Percentiles rank a stretch among this genome's conserved stretches.
Evolutionary conservation across 2,888 invertebrate genomes (phyloP).

Genomic region (Stegophylla sp.): DNA sequence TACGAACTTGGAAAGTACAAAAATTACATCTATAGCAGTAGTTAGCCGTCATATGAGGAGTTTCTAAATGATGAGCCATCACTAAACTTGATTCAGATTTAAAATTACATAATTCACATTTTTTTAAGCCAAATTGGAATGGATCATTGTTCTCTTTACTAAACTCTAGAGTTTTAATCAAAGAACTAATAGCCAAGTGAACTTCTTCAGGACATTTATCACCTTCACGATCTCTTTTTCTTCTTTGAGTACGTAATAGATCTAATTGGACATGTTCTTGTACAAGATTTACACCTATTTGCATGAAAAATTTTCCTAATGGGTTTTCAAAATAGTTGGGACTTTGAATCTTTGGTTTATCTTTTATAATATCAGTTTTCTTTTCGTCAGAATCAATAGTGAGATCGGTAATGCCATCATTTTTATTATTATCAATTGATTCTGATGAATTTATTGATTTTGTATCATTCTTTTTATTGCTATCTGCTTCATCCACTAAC

Average conservation of each 20-base stretch:
- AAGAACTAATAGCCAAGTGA: slow-evolving; percentile 79
- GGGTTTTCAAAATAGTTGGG: slow-evolving; percentile 84
- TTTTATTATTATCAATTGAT: slow-evolving; percentile 61
- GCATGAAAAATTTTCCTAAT: slow-evolving; percentile 87
- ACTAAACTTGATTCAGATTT: slow-evolving; percentile 84
- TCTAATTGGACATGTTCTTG: slow-evolving; percentile 95
- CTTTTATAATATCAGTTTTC: slow-evolving; percentile 59
- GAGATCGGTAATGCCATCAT: slow-evolving; percentile 54
- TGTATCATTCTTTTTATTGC: slow-evolving; percentile 62
- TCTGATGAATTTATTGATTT: slow-evolving; percentile 60
- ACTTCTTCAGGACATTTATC: slow-evolving; percentile 72
- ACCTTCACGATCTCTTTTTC: slow-evolving; percentile 78
- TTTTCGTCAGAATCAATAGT: slow-evolving; percentile 60
- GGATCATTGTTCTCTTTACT: slow-evolving; percentile 86
- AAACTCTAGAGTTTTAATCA: slow-evolving; percentile 83
- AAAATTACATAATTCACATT: slow-evolving; percentile 88
- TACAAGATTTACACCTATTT: slow-evolving; percentile 87
- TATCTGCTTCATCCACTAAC: slow-evolving; percentile 61
- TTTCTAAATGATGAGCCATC: slow-evolving; percentile 86
- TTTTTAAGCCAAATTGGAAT: slow-evolving; percentile 77
- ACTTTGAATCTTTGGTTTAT: slow-evolving; percentile 65
- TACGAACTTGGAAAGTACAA: slow-evolving; percentile 80
- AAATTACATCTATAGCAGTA: slow-evolving; percentile 85
- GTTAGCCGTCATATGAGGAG: slow-evolving; percentile 84
- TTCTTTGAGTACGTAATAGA: slow-evolving; percentile 83